Conservation (phyloP, 2,113 vertebrate species). For the Isurus oxyrinchus region DNA sequence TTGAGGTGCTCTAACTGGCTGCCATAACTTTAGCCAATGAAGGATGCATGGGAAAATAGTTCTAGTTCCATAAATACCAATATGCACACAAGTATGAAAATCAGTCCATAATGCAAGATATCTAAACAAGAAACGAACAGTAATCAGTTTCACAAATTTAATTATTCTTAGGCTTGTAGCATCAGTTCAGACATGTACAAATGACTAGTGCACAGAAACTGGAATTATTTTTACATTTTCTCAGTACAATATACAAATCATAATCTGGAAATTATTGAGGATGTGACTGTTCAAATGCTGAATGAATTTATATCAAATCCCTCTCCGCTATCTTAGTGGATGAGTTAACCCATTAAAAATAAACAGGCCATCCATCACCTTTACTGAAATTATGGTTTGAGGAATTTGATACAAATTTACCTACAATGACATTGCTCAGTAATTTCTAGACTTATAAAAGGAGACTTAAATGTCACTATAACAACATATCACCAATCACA, state of each 20-base stretch:
- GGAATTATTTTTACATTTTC: not conserved
- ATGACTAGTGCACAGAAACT: not conserved
- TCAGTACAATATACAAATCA: not conserved
- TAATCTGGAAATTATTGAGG: not conserved
- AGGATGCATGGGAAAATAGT: not conserved
- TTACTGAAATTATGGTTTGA: not conserved
- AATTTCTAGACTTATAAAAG: not conserved
- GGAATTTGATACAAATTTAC: not conserved
- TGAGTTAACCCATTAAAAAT: not conserved
- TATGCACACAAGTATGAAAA: not conserved
- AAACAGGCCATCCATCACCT: not conserved
- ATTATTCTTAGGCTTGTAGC: not conserved
- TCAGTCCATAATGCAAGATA: not conserved
- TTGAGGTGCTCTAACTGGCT: not conserved
- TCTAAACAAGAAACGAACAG: not conserved
- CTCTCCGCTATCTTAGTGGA: not conserved
- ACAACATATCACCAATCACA: not conserved
- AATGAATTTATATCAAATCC: not conserved
- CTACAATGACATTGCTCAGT: not conserved
- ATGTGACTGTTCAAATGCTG: not conserved
- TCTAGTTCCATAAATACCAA: not conserved
- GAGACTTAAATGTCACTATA: not conserved
- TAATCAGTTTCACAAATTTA: constrained; percentile 23
- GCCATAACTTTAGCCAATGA: not conserved
- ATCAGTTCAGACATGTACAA: not conserved